These are phyloP conservation scores for Recurvirostra avosetta DNA, from an alignment of 2,113 vertebrate species.

Conservation along the genomic window DNA sequence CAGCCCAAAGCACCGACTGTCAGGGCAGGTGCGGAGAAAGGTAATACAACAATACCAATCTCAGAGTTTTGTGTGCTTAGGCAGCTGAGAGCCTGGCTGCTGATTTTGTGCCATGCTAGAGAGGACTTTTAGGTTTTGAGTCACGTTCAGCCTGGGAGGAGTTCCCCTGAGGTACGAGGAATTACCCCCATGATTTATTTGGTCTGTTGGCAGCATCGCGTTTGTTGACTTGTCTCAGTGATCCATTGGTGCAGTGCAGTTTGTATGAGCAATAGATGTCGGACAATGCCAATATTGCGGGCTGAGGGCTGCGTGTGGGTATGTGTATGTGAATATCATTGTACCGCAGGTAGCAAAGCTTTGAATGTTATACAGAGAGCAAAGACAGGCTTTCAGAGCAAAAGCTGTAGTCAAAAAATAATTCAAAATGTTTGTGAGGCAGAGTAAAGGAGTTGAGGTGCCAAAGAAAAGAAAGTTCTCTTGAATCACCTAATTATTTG, in stretches of 20 bases:
- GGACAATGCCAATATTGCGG: not conserved
- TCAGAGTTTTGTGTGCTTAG: not conserved
- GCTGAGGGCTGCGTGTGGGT: not conserved
- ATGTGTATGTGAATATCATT: not conserved
- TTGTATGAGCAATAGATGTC: not conserved
- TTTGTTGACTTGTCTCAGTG: not conserved
- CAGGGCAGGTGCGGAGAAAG: not conserved
- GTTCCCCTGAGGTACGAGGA: not conserved
- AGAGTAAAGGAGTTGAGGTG: not conserved
- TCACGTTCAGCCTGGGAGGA: not conserved
- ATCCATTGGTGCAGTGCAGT: not conserved
- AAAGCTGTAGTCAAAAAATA: not conserved
- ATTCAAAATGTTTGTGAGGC: not conserved
- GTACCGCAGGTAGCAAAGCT: accelerated
- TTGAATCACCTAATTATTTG: not conserved
- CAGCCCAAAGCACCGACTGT: too few relatives aligned
- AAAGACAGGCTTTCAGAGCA: not conserved
- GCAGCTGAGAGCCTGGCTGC: not conserved
- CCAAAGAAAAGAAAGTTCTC: not conserved
- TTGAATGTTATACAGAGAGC: accelerated
- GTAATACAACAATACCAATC: not conserved
- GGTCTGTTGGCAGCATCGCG: not conserved
- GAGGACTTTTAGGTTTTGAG: not conserved
- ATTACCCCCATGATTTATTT: not conserved
- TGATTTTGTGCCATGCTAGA: not conserved